These are phyloP conservation scores for Caretta caretta DNA, from an alignment of 2,113 vertebrate species.

Conservation along the genomic window DNA sequence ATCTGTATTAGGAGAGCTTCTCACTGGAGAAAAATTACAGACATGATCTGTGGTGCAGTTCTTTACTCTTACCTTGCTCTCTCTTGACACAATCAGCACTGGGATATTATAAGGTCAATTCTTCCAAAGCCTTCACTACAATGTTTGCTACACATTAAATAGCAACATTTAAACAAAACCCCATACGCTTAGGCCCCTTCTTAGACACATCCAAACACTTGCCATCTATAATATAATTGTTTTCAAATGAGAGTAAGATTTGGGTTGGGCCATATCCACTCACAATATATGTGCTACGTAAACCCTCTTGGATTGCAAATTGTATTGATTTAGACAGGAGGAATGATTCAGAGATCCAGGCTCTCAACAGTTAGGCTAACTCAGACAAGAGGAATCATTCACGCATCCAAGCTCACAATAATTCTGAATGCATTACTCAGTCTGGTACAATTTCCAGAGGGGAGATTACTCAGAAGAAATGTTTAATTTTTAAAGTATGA, in stretches of 20 bases:
- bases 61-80: constrained; percentile 15
- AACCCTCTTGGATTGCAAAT: constrained; percentile 29
- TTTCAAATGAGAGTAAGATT: background rate
- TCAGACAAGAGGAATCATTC: constrained; percentile 42
- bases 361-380: background rate
- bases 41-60: background rate
- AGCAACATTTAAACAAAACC: constrained; percentile 22
- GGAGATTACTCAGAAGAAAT: constrained; percentile 40
- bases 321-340: constrained; percentile 12
- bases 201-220: constrained; percentile 41
- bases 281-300: background rate
- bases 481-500: constrained; percentile 33
- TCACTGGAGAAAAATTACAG: no score
- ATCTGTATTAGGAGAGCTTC: no score
- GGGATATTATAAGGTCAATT: background rate
- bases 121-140: constrained; percentile 2
- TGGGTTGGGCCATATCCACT: constrained; percentile 32
- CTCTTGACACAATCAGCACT: background rate
- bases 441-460: constrained; percentile 23
- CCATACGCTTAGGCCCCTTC: constrained; percentile 16
- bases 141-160: background rate
- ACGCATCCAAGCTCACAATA: constrained; percentile 1
- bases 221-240: constrained; percentile 14
- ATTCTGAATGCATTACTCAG: constrained; percentile 12
- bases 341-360: no score